phyloP scores from a whole-genome alignment of 2,113 vertebrate genomes.

The Bambusicola thoracicus region DNA sequence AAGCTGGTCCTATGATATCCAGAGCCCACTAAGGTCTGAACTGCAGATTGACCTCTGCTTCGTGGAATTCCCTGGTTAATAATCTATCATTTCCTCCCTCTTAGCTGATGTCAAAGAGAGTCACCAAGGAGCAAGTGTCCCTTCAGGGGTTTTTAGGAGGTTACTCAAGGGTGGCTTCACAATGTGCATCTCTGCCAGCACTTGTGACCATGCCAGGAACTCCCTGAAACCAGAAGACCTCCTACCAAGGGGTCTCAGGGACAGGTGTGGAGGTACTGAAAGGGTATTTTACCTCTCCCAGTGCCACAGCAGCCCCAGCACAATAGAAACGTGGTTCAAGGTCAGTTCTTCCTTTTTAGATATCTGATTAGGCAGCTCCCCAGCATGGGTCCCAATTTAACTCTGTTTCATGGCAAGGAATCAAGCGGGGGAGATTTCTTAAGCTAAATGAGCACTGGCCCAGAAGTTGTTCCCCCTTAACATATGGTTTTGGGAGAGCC shows the following conservation, averaged over 20 bases:
- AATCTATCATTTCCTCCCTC: conserved; percentile 1
- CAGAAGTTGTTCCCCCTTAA: conserved; percentile 38
- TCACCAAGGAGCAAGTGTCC: conserved; percentile 32
- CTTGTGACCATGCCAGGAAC: not conserved
- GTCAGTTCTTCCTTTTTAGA: conserved; percentile 32
- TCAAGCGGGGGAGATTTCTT: not conserved
- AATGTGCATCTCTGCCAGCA: conserved; percentile 27
- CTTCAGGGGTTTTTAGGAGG: not conserved
- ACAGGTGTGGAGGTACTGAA: not conserved
- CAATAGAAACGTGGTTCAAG: conserved; percentile 8
- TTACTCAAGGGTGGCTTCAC: conserved; percentile 49
- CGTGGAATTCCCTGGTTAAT: not conserved
- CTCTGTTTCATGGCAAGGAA: not conserved
- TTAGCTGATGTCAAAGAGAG: not conserved
- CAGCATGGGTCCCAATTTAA: conserved; percentile 67
- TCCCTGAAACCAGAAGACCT: not conserved
- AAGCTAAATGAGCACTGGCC: conserved; percentile 55
- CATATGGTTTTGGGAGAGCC: conserved; percentile 30
- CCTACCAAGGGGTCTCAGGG: not conserved
- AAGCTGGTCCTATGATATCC: not conserved
- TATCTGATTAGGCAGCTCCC: conserved; percentile 54
- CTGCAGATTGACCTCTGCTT: not conserved
- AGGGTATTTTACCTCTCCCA: not conserved
- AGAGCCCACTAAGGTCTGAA: not conserved
- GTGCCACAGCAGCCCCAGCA: not conserved